phyloP scores from a whole-genome alignment of 2,113 vertebrate species.

The Apodemus speciosus region DNA sequence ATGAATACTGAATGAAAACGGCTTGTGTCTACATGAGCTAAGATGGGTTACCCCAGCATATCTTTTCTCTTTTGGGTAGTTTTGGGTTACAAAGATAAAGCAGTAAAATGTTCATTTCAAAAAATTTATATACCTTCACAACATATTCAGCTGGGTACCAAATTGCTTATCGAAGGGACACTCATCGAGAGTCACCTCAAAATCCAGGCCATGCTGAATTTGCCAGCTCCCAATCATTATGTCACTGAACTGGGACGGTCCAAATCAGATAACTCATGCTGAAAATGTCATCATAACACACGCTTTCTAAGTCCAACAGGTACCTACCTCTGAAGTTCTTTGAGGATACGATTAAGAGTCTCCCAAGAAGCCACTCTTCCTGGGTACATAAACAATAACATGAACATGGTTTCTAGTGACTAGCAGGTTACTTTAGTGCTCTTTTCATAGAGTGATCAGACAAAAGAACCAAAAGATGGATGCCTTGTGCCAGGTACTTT shows the following conservation, averaged over 20 bases:
- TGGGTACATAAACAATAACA: neutral
- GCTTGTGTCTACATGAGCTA: conserved; percentile 22
- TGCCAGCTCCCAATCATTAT: neutral
- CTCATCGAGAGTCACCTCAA: conserved; percentile 3
- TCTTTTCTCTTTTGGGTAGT: neutral
- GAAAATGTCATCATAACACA: neutral
- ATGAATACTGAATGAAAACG: conserved; percentile 39
- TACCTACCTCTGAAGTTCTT: neutral
- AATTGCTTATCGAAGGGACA: neutral
- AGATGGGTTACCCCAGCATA: neutral
- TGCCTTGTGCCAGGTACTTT: neutral
- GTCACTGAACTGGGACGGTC: neutral
- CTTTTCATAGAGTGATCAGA: neutral
- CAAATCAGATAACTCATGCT: neutral
- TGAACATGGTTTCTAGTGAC: neutral
- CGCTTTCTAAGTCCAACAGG: neutral
- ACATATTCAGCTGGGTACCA: neutral
- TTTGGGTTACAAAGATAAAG: conserved; percentile 36
- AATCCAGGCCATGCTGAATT: neutral
- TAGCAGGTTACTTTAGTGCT: neutral
- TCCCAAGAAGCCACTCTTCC: neutral
- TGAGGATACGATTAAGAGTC: neutral
- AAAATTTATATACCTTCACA: neutral
- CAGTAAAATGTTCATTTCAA: conserved; percentile 39
- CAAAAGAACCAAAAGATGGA: neutral